Base-by-base conservation (phyloP, 2,113 vertebrate genomes). In the Brienomyrus brachyistius region DNA sequence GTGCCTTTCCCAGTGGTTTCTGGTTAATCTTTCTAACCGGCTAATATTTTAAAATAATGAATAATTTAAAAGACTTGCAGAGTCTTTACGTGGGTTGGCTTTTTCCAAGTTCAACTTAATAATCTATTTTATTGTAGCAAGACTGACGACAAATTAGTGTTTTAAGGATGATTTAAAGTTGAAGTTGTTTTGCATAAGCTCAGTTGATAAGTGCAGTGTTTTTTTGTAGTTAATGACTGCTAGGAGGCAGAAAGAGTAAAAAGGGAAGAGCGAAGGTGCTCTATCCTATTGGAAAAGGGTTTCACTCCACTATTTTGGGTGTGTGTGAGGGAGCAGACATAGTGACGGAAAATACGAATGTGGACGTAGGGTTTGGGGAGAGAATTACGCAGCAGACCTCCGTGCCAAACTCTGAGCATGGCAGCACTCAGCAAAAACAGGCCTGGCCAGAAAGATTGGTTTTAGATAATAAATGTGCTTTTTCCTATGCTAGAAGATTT, bases 1-100 rank as follows among this genome's bases (percentile, higher is more conserved):
- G 52, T 89, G 77, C 51, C 50, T 48, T 84, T 89, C 54, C 80
- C 80, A 89, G 54, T 48, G 23, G 40, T 52, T 84, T 84, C 35
- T 84, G 89, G 77, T 40, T 85, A 47, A 62, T 59, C 89, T 43
- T 83, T 89, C 4, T 54, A 48, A 89, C 51, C 1, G 21, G 47
- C 1, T 31, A 48, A 51, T 54, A 40, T 31, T 56, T 56, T 21
- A 23, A n/a, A 40, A 13, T 10, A 19, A n/a, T 11, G 23, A 45
- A 80, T 17, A 21, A 17, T 31, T 89, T 48, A 59, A 45, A 88
- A 35, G 51, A 59, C 15, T 56, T n/a, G n/a, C n/a, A 56, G 4
- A 31, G 48, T 52, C 31, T 62, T n/a, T n/a, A 15, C 54, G 59
- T 23, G 17, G 48, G 2, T 89, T 19, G 88, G 5, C 27, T 27